Conservation (phyloP, 2,888 invertebrate genomes). For the Volucella inflata region DNA sequence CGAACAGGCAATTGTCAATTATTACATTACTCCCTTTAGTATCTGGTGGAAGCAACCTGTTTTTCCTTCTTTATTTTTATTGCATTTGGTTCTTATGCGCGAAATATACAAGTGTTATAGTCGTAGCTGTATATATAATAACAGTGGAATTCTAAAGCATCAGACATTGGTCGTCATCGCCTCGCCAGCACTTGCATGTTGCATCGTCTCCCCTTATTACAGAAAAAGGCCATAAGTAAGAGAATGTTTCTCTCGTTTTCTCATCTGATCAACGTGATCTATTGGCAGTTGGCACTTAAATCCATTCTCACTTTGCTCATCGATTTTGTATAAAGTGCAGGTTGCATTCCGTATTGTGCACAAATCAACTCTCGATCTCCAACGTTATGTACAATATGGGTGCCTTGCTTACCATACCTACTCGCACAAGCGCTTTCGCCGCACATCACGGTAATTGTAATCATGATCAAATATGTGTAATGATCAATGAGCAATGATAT, state of each 20-base stretch:
- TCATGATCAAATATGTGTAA: conserved; percentile 63
- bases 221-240: conserved; percentile 46
- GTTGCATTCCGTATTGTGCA: too few species aligned
- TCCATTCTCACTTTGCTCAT: conserved; percentile 22
- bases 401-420: not conserved
- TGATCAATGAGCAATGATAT: conserved; percentile 58
- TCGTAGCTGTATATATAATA: too few species aligned
- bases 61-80: conserved; percentile 6
- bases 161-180: conserved; percentile 18
- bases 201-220: conserved; percentile 66
- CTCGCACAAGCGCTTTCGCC: conserved; percentile 7
- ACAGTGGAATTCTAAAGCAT: conserved; percentile 18
- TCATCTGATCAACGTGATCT: conserved; percentile 48
- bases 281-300: conserved; percentile 31
- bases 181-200: conserved; percentile 20
- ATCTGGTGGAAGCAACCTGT: conserved; percentile 6
- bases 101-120: not conserved
- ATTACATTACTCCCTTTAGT: conserved; percentile 44
- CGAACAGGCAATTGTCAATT: conserved; percentile 64
- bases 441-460: conserved; percentile 65
- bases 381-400: not conserved
- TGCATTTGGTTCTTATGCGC: not conserved
- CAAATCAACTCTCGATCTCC: too few species aligned
- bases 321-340: not conserved
- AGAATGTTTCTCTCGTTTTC: conserved; percentile 17